A percentile compares a stretch with the other conserved stretches of the same genome.
phyloP scores from a whole-genome alignment of 2,888 invertebrate species.

The Sphaeridia pumilis region DNA sequence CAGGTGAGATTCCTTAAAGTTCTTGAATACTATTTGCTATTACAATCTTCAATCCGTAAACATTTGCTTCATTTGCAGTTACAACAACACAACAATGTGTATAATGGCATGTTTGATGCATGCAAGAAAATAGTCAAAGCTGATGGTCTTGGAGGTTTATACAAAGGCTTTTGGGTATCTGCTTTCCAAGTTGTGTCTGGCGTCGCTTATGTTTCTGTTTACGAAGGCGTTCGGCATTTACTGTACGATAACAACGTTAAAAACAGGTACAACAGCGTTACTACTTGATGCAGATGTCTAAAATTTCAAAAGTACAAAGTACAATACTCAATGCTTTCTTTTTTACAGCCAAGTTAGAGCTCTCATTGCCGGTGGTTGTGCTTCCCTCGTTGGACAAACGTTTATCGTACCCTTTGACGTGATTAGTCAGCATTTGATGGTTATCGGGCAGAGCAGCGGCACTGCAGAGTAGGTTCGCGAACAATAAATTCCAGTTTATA shows the following conservation, averaged over 20 bases:
- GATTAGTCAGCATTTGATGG: constrained; percentile 92
- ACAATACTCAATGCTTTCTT: background rate
- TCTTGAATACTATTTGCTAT: background rate
- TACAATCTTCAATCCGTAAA: background rate
- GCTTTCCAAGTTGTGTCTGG: constrained; percentile 76
- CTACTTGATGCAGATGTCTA: background rate
- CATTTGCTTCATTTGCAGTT: constrained; percentile 20
- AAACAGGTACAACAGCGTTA: constrained; percentile 40
- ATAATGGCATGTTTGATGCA: constrained; percentile 64
- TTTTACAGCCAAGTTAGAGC: constrained; percentile 52
- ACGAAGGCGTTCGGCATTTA: constrained; percentile 77
- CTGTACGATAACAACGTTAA: constrained; percentile 53
- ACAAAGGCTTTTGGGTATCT: constrained; percentile 90
- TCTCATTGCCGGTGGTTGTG: constrained; percentile 76
- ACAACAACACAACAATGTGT: constrained; percentile 37
- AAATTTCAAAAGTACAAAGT: background rate
- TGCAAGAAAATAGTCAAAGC: constrained; percentile 69
- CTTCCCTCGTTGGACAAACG: constrained; percentile 86
- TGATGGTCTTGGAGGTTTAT: constrained; percentile 78
- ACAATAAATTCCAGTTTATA: background rate
- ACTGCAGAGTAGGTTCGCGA: constrained; percentile 13
- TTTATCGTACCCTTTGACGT: constrained; percentile 95
- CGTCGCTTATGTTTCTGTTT: constrained; percentile 84
- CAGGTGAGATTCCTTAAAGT: constrained; percentile 49
- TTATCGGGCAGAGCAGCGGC: constrained; percentile 54